Percentiles rank a stretch among this genome's conserved stretches.
phyloP scores from a whole-genome alignment of 2,113 vertebrate species.

The Pseudonaja textilis region DNA sequence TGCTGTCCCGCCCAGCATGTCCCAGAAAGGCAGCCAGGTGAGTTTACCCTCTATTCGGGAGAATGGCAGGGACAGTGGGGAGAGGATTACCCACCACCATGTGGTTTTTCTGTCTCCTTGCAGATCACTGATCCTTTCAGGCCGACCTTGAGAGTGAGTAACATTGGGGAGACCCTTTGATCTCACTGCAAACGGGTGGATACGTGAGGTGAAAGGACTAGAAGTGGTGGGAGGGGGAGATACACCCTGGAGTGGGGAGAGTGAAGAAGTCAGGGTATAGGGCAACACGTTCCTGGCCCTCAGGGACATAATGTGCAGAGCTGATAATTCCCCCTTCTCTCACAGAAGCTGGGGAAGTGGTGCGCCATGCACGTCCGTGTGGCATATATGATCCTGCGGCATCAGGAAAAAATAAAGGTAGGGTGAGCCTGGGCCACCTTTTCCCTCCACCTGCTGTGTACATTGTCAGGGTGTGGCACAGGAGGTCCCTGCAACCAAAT shows the following conservation, averaged over 20 bases:
- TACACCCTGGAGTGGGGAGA: background rate
- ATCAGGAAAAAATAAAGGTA: constrained; percentile 93
- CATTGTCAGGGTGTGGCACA: constrained; percentile 5
- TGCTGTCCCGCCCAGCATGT: constrained; percentile 82
- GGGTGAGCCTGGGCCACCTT: constrained; percentile 14
- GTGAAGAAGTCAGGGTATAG: background rate
- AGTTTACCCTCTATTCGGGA: constrained; percentile 35
- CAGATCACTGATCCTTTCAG: constrained; percentile 88
- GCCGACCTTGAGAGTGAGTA: constrained; percentile 87
- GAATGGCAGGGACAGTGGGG: background rate
- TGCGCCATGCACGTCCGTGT: constrained; percentile 92
- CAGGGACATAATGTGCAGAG: background rate
- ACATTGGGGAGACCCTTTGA: constrained; percentile 54
- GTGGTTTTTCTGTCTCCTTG: constrained; percentile 30
- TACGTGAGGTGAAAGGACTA: constrained; percentile 44
- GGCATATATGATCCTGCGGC: constrained; percentile 91
- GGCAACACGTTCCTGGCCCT: constrained; percentile 5
- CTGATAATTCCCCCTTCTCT: constrained; percentile 50
- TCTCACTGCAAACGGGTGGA: background rate
- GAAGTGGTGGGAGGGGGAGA: background rate
- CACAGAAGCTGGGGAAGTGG: constrained; percentile 91
- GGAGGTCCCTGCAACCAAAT: constrained; percentile 9
- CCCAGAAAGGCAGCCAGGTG: constrained; percentile 88
- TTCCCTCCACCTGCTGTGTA: background rate
- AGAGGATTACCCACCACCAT: background rate